These are phyloP conservation scores for Tubulanus polymorphus DNA, from an alignment of 2,888 invertebrate species.

Conservation along the genomic window DNA sequence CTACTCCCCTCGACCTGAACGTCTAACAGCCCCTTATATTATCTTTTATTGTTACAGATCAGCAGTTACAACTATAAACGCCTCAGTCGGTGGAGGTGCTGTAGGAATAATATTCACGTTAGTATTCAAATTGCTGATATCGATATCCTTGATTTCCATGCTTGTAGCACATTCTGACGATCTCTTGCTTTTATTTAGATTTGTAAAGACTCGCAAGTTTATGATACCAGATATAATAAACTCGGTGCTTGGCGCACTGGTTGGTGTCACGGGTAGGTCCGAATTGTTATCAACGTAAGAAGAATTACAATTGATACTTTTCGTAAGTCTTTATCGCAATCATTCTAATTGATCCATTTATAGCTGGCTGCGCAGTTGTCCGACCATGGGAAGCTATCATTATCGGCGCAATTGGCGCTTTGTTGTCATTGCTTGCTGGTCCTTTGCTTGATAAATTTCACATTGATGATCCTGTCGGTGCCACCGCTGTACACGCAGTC, in stretches of 20 bases:
- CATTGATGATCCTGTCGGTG: slow-evolving; percentile 89
- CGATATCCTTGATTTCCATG: neutral
- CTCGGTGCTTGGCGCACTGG: slow-evolving; percentile 78
- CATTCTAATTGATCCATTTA: too few relatives aligned
- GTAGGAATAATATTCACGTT: slow-evolving; percentile 15
- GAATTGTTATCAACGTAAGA: neutral
- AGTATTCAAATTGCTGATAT: neutral
- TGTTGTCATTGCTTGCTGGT: slow-evolving; percentile 67
- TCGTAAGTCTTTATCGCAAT: neutral
- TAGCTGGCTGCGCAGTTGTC: slow-evolving; percentile 60
- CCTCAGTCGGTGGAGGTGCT: slow-evolving; percentile 23
- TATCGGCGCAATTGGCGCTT: slow-evolving; percentile 75
- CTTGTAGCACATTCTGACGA: neutral
- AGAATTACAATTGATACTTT: neutral
- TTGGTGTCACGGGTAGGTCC: slow-evolving; percentile 70
- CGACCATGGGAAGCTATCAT: slow-evolving; percentile 81
- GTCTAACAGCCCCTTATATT: too few relatives aligned
- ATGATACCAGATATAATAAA: slow-evolving; percentile 83
- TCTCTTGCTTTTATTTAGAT: neutral
- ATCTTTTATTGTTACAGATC: too few relatives aligned
- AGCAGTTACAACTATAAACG: slow-evolving; percentile 22
- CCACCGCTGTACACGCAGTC: slow-evolving; percentile 61
- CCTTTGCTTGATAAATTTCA: slow-evolving; percentile 73
- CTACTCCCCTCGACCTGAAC: too few relatives aligned
- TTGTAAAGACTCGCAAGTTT: slow-evolving; percentile 59